Base-by-base conservation (phyloP, 2,888 invertebrate species). In the Andrena trimmerana region DNA sequence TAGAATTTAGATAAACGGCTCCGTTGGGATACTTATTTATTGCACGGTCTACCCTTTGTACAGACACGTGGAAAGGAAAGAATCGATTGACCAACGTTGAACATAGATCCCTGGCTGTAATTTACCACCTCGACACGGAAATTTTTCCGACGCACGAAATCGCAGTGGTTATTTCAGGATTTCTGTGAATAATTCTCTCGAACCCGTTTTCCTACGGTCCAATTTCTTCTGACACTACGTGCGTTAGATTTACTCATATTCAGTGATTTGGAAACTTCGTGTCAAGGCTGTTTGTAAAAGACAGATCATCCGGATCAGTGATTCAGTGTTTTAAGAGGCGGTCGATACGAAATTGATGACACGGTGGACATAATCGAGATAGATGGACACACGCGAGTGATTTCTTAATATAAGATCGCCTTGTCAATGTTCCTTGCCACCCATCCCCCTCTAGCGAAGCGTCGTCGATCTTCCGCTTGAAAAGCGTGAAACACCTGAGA, bases 111-210 rank as follows among this genome's bases (percentile, higher is more conserved):
- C 63, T 16, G 48, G 48, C 20, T 24, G 69, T 79, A 68, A 66
- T 77, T 54, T 78, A 42, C 60, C 77, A 62, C 78, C 42, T 62
- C 60, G 67, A 77, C 77, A 52, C 52, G 77, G 31, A 60, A 78
- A 78, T 60, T 67, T 67, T 60, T 42, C 52, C 75, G 36, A 29
- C 50, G 52, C 62, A 60, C 7, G n/a, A 60, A 74, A 59, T 75
- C 59, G 29, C 50, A 33, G 33, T 42, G 50, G 73, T 48, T 62
- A 4, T 76, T 42, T 7, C 52, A 67, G 60, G 60, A 78, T 78
- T 77, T 77, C 67, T 78, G 67, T 50, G 36, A 77, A 78, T 60
- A 77, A 78, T 78, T 67, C 77, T 77, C 16, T 62, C 78, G 60
- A 62, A 68, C 62, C 60, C 77, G 52, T 42, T 68, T 52, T n/a